phyloP scores from a whole-genome alignment of 2,888 invertebrate genomes.

The Dasysyrphus albostriatus region DNA sequence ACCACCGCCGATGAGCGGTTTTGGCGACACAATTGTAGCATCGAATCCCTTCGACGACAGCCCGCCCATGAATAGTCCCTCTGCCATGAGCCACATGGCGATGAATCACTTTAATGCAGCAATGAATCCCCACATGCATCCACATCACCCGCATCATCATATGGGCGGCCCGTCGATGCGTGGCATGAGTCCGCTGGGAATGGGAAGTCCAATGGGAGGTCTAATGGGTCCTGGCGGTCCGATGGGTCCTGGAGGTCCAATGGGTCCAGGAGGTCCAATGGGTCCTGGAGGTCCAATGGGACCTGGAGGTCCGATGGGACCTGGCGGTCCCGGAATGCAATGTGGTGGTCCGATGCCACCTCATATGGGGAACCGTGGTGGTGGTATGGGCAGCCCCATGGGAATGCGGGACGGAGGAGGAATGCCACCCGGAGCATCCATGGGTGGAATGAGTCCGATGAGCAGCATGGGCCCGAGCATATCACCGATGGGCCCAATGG shows the following conservation, averaged over 20 bases:
- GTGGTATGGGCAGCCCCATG: slow-evolving; percentile 85
- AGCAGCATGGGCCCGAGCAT: slow-evolving; percentile 84
- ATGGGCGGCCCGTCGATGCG: slow-evolving; percentile 84
- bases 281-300: slow-evolving; percentile 78
- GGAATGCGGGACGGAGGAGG: slow-evolving; percentile 85
- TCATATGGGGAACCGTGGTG: slow-evolving; percentile 83
- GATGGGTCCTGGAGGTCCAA: slow-evolving; percentile 79
- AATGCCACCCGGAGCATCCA: slow-evolving; percentile 81
- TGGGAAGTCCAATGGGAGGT: slow-evolving; percentile 78
- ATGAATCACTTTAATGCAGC: slow-evolving; percentile 86
- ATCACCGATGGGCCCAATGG: slow-evolving; percentile 83
- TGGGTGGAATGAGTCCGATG: slow-evolving; percentile 85
- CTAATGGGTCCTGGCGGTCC: slow-evolving; percentile 74
- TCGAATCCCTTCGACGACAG: slow-evolving; percentile 98
- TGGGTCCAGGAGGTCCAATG: slow-evolving; percentile 80
- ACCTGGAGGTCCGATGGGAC: slow-evolving; percentile 69
- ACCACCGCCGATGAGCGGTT: slow-evolving; percentile 93
- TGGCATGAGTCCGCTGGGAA: slow-evolving; percentile 83
- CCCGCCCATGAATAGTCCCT: slow-evolving; percentile 83
- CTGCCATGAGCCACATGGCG: slow-evolving; percentile 85
- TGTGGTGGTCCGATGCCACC: slow-evolving; percentile 81
- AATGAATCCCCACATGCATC: slow-evolving; percentile 88
- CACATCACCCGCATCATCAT: slow-evolving; percentile 88
- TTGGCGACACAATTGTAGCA: slow-evolving; percentile 96
- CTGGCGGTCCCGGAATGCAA: slow-evolving; percentile 79